These are phyloP conservation scores for Eolophus roseicapilla DNA, from an alignment of 2,113 vertebrate species.

Conservation along the genomic window DNA sequence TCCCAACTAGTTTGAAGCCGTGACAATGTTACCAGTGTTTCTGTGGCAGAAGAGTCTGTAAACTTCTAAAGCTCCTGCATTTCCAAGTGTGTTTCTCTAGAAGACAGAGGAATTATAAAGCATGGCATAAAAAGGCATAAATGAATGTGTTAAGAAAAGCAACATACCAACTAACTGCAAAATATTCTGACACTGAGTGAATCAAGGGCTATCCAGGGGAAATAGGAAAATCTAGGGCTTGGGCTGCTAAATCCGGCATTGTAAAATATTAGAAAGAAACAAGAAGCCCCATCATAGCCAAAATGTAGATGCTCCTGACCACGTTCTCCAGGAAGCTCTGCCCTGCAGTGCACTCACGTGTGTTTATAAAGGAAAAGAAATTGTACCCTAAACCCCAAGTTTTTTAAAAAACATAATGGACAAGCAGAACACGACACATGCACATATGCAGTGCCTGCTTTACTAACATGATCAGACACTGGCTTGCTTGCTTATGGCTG, in stretches of 20 bases:
- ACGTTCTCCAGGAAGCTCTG: not conserved
- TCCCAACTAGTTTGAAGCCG: not conserved
- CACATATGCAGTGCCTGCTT: not conserved
- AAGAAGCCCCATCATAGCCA: not conserved
- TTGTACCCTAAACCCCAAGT: not conserved
- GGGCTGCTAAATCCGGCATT: not conserved
- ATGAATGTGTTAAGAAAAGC: not conserved
- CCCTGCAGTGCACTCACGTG: not conserved
- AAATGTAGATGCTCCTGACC: not conserved
- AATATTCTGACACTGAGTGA: not conserved
- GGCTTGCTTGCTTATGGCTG: slow-evolving; percentile 55
- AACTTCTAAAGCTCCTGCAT: not conserved
- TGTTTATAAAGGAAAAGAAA: not conserved
- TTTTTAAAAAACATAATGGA: not conserved
- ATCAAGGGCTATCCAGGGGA: not conserved
- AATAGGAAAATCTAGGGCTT: not conserved
- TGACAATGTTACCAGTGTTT: not conserved
- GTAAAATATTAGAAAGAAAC: not conserved
- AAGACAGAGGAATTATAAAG: not conserved
- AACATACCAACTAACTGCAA: not conserved
- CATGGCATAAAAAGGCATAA: not conserved
- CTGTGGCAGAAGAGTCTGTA: not conserved
- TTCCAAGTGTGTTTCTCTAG: not conserved
- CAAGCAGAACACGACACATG: not conserved
- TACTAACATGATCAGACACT: slow-evolving; percentile 16